Evolutionary conservation across 2,797 vertebrate genomes (phyloP), one percentile per base, ranked within the genome.

Genomic region (Nannoperca obscura): DNA sequence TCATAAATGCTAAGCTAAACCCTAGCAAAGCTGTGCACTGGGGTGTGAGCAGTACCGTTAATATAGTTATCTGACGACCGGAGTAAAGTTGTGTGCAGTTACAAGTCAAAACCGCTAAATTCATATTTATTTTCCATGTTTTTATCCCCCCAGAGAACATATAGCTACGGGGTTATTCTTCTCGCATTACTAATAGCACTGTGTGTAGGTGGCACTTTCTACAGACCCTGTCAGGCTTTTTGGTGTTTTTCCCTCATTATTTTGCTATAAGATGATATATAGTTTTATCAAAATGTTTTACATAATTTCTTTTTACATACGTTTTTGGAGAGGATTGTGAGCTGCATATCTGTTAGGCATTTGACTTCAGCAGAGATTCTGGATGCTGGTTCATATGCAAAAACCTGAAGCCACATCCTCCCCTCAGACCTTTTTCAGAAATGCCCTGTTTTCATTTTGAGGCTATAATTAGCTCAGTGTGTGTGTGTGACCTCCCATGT

Each of bases 401-500:
- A 75, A 7, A 46, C 32, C 71, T 63, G 47, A 76, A 81, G 46
- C 69, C 83, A 79, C 81, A 77, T 78, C 74, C 75, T 14, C 83
- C 70, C 70, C 46, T 77, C 72, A 40, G 44, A 7, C 53, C 22
- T 61, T 81, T 74, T 71, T 67, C 57, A 74, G 61, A 89, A 66
- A 86, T 90, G 92, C 34, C 88, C 92, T 83, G 74, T 88, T 93
- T 93, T 92, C 78, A 86, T 90, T 91, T 82, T 38, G 34, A 78
- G 68, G 76, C 90, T 92, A 93, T 92, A 91, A 88, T 91, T 92
- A 92, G 82, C 83, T 49, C 46, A 38, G 74, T 57, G 15, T 78
- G 76, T 57, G 15, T 78, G 76, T 59, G 54, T 79, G 71, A 85
- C 83, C 72, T 76, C 40, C 61, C 58, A 82, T 34, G 3, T 74